Percentiles rank a stretch among this genome's conserved stretches.
phyloP scores from a whole-genome alignment of 53 echinoderm and acorn worm genomes.

The Hippasteria phrygiana region DNA sequence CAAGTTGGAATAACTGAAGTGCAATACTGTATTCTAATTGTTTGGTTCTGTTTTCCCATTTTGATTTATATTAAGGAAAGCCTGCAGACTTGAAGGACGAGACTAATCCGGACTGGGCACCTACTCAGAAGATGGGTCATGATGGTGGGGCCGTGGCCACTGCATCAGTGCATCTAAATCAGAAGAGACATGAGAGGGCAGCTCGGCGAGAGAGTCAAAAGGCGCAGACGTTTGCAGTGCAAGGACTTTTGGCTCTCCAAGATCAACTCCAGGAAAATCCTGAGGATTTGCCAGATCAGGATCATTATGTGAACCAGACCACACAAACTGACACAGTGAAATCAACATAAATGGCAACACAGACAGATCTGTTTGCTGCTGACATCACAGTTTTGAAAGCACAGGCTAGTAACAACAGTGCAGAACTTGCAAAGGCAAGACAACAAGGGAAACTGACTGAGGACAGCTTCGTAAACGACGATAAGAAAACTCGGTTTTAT shows the following conservation, averaged over 20 bases:
- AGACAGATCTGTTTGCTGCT: background rate
- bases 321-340: slow-evolving; percentile 24
- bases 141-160: background rate
- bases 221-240: background rate
- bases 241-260: background rate
- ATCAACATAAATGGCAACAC: slow-evolving; percentile 9
- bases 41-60: background rate
- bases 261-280: background rate
- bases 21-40: background rate
- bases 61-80: slow-evolving; percentile 16
- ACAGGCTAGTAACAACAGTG: slow-evolving; percentile 18
- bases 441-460: slow-evolving; percentile 27
- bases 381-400: slow-evolving; percentile 19
- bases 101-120: slow-evolving; percentile 29
- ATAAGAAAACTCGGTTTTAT: slow-evolving; percentile 12
- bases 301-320: background rate
- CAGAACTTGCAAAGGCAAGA: slow-evolving; percentile 25
- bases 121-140: slow-evolving; percentile 9
- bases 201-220: background rate
- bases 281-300: background rate
- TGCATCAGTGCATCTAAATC: background rate
- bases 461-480: slow-evolving; percentile 10
- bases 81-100: slow-evolving; percentile 22
- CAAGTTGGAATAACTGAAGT: background rate
- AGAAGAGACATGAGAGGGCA: slow-evolving; percentile 4